Percentiles rank a stretch among this genome's conserved stretches.
Conservation (phyloP, 37 sponge, comb jelly and placozoan species). For the Spongilla lacustris region DNA sequence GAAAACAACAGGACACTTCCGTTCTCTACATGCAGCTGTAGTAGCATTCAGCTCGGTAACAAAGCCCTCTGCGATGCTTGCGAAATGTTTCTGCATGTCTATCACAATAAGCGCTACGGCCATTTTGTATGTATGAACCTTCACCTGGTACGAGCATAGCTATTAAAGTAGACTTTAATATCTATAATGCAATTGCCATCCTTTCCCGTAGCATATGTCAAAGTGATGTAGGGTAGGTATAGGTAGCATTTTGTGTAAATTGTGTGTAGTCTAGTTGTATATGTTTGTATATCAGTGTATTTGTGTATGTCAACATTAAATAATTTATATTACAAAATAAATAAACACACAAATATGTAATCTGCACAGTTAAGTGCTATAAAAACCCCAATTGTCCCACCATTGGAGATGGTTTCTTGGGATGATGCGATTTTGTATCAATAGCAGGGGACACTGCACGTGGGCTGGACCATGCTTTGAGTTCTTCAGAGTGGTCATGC, state of each 20-base stretch:
- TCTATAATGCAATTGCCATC: too few species aligned
- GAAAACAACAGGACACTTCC: background rate
- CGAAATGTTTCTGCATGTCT: background rate
- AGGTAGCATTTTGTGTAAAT: too few species aligned
- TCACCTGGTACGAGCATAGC: too few species aligned
- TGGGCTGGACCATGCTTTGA: background rate
- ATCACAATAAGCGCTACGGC: background rate
- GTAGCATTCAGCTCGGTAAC: background rate
- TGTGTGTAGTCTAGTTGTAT: too few species aligned
- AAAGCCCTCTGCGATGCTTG: background rate
- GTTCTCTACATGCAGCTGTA: background rate
- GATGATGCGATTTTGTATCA: background rate
- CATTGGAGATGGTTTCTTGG: background rate
- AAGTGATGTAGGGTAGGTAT: too few species aligned
- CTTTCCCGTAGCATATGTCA: too few species aligned
- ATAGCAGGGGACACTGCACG: slow-evolving; percentile 15
- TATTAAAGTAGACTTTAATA: too few species aligned
- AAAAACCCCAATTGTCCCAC: background rate
- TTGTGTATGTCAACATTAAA: too few species aligned
- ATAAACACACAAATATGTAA: slow-evolving; percentile 10
- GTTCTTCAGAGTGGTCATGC: background rate
- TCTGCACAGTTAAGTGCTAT: background rate
- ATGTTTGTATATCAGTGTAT: too few species aligned
- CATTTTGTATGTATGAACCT: background rate
- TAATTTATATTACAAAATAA: slow-evolving; percentile 12